These are phyloP conservation scores for Brenthis hecate DNA, from an alignment of 2,888 invertebrate genomes.

Conservation along the genomic window DNA sequence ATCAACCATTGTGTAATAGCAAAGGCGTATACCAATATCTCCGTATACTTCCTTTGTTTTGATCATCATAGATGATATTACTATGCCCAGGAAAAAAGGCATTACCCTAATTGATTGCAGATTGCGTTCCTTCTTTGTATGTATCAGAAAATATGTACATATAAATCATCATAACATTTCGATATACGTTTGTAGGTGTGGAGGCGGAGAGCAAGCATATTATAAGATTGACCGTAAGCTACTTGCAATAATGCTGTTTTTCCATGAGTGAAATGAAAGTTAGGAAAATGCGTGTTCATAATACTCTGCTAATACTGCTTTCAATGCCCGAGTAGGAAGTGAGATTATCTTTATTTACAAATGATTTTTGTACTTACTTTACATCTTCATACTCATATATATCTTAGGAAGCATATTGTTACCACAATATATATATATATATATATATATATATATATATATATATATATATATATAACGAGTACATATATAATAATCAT, in stretches of 20 bases:
- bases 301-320: constrained; percentile 74
- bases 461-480: too few relatives aligned
- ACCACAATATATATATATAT: too few relatives aligned
- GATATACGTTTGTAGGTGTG: neutral
- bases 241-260: constrained; percentile 69
- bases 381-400: too few relatives aligned
- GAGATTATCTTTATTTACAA: constrained; percentile 42
- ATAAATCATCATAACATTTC: neutral
- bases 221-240: constrained; percentile 63
- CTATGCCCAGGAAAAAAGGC: constrained; percentile 18
- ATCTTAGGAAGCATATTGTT: too few relatives aligned
- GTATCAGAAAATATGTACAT: constrained; percentile 6
- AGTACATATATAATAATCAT: neutral
- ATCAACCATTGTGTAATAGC: neutral
- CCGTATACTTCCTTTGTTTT: constrained; percentile 19
- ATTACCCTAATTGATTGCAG: constrained; percentile 15
- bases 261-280: constrained; percentile 77
- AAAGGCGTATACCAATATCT: constrained; percentile 14
- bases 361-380: constrained; percentile 22
- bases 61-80: constrained; percentile 9
- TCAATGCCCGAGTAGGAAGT: constrained; percentile 73
- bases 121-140: constrained; percentile 1
- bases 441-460: too few relatives aligned
- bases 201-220: constrained; percentile 24
- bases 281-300: constrained; percentile 66